phyloP scores from a whole-genome alignment of 2,797 vertebrate species.

The Rhinophrynus dorsalis region DNA sequence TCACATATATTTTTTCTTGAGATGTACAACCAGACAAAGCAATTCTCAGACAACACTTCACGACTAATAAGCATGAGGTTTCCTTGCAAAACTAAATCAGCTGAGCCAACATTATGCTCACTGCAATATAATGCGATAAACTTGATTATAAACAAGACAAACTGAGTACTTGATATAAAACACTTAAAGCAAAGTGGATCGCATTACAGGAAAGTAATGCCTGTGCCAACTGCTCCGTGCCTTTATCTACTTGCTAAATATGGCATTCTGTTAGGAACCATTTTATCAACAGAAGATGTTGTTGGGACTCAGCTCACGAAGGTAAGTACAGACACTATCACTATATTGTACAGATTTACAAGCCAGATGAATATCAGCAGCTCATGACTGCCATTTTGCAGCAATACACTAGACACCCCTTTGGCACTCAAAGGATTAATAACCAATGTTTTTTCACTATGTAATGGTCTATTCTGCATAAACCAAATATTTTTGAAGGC shows the following conservation, averaged over 20 bases:
- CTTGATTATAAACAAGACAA: slow-evolving; percentile 1
- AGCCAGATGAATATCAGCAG: too few relatives aligned
- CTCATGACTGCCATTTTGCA: too few relatives aligned
- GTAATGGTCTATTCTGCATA: too few relatives aligned
- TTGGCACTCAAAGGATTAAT: too few relatives aligned
- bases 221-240: neutral
- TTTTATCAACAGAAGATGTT: neutral
- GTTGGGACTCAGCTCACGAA: neutral
- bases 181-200: slow-evolving; percentile 3
- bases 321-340: neutral
- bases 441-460: too few relatives aligned
- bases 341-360: too few relatives aligned
- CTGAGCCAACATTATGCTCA: slow-evolving; percentile 16
- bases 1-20: neutral
- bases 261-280: neutral
- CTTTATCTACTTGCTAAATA: neutral
- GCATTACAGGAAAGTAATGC: neutral
- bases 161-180: neutral
- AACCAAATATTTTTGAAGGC: too few relatives aligned
- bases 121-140: slow-evolving; percentile 8
- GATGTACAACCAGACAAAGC: neutral
- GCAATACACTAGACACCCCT: too few relatives aligned
- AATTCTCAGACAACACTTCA: neutral
- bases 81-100: slow-evolving; percentile 4
- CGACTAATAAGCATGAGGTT: neutral